Evolutionary conservation across 2,113 vertebrate species (phyloP), one percentile per base, ranked within the genome.

Genomic region (Axis porcinus): DNA sequence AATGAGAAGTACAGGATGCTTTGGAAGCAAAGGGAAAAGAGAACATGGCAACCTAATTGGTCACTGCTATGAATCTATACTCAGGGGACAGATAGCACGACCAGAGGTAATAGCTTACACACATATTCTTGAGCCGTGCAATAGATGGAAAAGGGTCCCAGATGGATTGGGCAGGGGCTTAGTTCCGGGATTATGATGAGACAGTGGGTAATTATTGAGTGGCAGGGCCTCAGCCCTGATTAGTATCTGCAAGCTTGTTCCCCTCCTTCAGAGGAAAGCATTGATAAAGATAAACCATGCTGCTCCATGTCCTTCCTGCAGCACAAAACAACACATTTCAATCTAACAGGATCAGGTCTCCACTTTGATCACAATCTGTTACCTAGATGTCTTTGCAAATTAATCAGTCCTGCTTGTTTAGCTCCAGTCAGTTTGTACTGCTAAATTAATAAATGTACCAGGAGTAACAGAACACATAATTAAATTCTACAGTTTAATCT

Each of bases 401-500:
- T 99, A 99, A 99, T 99, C 99, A 99, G 98, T 98, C 98, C 98
- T 98, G 98, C 99, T 99, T 99, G 98, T 99, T 99, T 99, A 99
- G 99, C 98, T 98, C 97, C 98, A 98, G 98, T 98, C 99, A 98
- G 98, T 99, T 99, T 99, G 98, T 99, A 98, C 98, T 97, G 98
- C 98, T 98, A 99, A 99, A 99, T 99, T 99, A 99, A 99, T 99
- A 99, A 99, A 99, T 99, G 99, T 99, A 99, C 99, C 98, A 98
- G 99, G 97, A 99, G 99, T 99, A 99, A 99, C 99, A 99, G 99
- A 99, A 99, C 99, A 99, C 99, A 99, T 99, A 99, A 99, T 99
- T 99, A 99, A 99, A 99, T 99, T 99, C 99, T 99, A 99, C 99
- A 99, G 99, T 99, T 99, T 99, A 99, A 99, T 99, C 99, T 99